These are phyloP conservation scores for Myrmecobius fasciatus DNA, from an alignment of 2,113 vertebrate species.

Conservation along the genomic window DNA sequence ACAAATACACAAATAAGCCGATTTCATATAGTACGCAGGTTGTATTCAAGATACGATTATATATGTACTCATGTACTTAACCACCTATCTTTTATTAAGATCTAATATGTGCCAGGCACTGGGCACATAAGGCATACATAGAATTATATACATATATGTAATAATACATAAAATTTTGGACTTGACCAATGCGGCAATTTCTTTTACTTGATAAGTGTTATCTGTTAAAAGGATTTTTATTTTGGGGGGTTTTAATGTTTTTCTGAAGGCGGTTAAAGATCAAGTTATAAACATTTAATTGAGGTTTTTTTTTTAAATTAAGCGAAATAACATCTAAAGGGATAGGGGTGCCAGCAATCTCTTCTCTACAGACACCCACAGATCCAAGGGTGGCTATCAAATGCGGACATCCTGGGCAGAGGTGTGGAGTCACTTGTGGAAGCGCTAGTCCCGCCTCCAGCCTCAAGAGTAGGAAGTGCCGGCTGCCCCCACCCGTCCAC, in stretches of 20 bases:
- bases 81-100: background rate
- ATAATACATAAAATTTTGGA: background rate
- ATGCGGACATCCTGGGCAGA: background rate
- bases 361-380: background rate
- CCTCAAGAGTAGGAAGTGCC: background rate
- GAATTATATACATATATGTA: background rate
- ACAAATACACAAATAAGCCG: background rate
- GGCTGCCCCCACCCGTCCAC: background rate
- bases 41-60: too few species aligned
- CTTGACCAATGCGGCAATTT: background rate
- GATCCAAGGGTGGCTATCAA: too few species aligned
- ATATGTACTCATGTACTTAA: too few species aligned
- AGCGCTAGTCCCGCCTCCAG: background rate
- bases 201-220: background rate
- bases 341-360: background rate
- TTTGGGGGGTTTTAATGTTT: too few species aligned
- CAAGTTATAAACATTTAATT: background rate
- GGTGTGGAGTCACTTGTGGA: constrained; percentile 63
- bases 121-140: too few species aligned
- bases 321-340: background rate
- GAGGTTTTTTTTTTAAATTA: background rate
- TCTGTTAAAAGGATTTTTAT: background rate
- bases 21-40: background rate
- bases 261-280: background rate
- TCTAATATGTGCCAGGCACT: background rate